Evolutionary conservation across 2,888 invertebrate genomes (phyloP), one percentile per base, ranked within the genome.

Genomic region (Tineola bisselliella): DNA sequence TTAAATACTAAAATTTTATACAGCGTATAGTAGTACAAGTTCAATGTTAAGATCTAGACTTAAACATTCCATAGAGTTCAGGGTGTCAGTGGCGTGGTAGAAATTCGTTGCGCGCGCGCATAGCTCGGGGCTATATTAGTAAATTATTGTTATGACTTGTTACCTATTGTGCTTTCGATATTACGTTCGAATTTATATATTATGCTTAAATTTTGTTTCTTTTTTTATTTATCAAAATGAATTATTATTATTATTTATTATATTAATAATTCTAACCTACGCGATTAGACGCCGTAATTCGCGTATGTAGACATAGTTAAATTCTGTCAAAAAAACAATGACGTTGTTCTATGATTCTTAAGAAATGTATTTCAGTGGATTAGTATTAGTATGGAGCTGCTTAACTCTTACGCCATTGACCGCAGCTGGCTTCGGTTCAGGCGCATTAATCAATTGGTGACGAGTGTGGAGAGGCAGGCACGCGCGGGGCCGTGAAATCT

Each of bases 31-130:
- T 15, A 13, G 48, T 15, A 13, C 25, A 56, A 56, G 56, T 56
- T 56, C 56, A 56, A 56, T 56, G 56, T 56, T 25, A 56, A 10
- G 25, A 19, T 25, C 25, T 25, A 56, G 56, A 56, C 18, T 56
- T 30, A 56, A 56, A 56, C 56, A 56, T 56, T 56, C 58, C 58
- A 15, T 13, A 58, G 33, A 58, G 58, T 58, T 58, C 58, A 58
- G 58, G 15, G 58, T 58, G 58, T 58, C 58, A 58, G 58, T 58
- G 58, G 58, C 58, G 58, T 19, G 33, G 10, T 25, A 19, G 33
- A 58, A 58, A 58, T 58, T 58, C 58, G 58, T n/a, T 58, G 58
- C 58, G 58, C 58, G 15, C 30, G 33, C 31, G 33, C 33, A 33
- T 58, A 58, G 33, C 58, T 15, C 15, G 17, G 13, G 33, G 58